Conservation (phyloP, 2,888 invertebrate genomes). For the Eupithecia exiguata region DNA sequence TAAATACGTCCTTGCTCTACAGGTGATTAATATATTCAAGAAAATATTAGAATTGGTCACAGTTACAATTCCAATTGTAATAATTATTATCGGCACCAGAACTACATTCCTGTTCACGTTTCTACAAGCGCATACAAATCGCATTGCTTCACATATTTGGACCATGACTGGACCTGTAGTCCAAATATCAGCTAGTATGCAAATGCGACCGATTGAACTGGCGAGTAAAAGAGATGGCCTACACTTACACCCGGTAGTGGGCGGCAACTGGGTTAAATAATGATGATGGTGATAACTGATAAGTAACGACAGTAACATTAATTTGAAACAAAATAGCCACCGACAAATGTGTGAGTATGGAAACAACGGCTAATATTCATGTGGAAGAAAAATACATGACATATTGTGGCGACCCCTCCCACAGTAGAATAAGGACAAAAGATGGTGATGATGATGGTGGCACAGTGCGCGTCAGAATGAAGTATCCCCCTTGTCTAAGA, state of each 20-base stretch:
- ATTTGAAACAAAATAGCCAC: not conserved
- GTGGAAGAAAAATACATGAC: not conserved
- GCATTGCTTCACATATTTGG: constrained; percentile 14
- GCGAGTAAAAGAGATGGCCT: not conserved
- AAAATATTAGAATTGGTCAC: not conserved
- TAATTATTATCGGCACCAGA: not conserved
- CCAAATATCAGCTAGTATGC: constrained; percentile 34
- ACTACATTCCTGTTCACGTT: constrained; percentile 5
- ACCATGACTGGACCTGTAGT: not conserved
- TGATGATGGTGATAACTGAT: not conserved
- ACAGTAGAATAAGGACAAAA: not conserved
- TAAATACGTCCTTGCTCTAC: not conserved
- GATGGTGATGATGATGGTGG: not conserved
- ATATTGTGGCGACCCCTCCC: not conserved
- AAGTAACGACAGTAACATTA: not conserved
- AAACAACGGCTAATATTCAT: not conserved
- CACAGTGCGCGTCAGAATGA: too few species aligned
- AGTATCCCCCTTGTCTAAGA: too few species aligned
- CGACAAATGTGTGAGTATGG: not conserved
- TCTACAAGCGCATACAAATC: constrained; percentile 11
- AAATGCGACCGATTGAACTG: constrained; percentile 11
- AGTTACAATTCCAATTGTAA: not conserved
- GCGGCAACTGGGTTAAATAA: not conserved
- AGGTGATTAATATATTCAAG: not conserved
- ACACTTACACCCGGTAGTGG: not conserved